Base-by-base conservation (phyloP, 2,797 vertebrate genomes). In the Setipinna tenuifilis region DNA sequence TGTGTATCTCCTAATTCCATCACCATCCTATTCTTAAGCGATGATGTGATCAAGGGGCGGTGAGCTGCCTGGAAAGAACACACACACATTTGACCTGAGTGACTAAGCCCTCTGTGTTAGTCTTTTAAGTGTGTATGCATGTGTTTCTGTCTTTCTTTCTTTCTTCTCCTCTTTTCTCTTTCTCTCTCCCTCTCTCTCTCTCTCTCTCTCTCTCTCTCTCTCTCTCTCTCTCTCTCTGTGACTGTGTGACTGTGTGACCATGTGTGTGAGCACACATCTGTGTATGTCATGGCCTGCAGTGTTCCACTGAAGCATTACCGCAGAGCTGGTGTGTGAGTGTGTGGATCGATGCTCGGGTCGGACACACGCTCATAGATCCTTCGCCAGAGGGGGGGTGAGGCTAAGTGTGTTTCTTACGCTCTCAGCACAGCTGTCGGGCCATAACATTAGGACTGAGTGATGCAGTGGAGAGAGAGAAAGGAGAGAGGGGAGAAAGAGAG, bases 291-390 rank as follows among this genome's bases (percentile, higher is more conserved):
- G 3, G 11, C 17, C 57, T 1, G 3, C 12, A 58, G 57, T 16
- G 57, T 3, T 58, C 3, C 57, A 58, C 57, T 17, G 12, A 58
- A 58, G 12, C 57, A 58, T 14, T 12, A 21, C 19, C 19, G 19
- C 19, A 19, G 58, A 1, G 58, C 58, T 59, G 3, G n/a, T 6
- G 58, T 17, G 17, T 57, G 23, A 23, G 6, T 25, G 65, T 28
- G 10, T 14, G 31, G 90, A 93, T 91, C 91, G 90, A 28, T 68
- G 65, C 25, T 68, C 25, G 25, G 65, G 23, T 68, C 2, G 25
- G 23, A 68, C 25, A 31, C 25, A 2, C 25, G 10, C 65, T 68
- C 23, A 65, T 28, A 25, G 65, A 68, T 28, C 12, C 90, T 90
- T 28, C 7, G 0, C 35, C 81, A 85, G 86, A 87, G 61, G 14